Percentiles rank a stretch among this genome's conserved stretches.
These are phyloP conservation scores for Phenganax subtilis DNA, from an alignment of 92 coral and sea anemone genomes.

Conservation along the genomic window DNA sequence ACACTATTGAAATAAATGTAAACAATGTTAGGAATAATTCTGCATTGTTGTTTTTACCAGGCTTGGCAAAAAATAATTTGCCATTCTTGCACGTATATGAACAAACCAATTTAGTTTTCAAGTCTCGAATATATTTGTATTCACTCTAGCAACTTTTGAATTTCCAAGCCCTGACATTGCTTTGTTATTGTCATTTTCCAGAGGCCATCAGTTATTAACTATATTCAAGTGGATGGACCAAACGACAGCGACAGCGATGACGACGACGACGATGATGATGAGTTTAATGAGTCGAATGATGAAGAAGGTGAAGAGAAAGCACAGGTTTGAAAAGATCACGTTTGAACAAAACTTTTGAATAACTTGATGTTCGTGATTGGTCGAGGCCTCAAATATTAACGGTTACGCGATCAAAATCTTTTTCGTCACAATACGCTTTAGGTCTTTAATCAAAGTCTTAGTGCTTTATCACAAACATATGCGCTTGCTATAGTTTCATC, in stretches of 20 bases:
- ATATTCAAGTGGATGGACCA: conserved; percentile 70
- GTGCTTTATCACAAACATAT: too few relatives aligned
- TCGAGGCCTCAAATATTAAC: not conserved
- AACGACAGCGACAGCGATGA: conserved; percentile 73
- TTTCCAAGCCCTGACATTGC: not conserved
- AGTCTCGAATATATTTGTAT: not conserved
- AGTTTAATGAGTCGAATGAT: conserved; percentile 55
- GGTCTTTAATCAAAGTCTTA: too few relatives aligned
- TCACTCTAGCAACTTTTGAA: not conserved
- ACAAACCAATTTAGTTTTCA: not conserved
- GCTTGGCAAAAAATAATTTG: too few relatives aligned
- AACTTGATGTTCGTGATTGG: too few relatives aligned
- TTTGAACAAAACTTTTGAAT: too few relatives aligned
- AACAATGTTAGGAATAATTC: too few relatives aligned
- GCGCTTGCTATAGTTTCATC: too few relatives aligned
- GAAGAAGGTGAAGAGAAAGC: conserved; percentile 54
- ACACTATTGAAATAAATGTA: too few relatives aligned
- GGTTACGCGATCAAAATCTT: too few relatives aligned
- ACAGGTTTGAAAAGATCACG: conserved; percentile 15
- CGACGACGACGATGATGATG: conserved; percentile 64
- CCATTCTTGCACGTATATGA: too few relatives aligned
- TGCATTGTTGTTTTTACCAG: too few relatives aligned
- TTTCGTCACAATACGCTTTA: too few relatives aligned
- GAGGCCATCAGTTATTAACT: conserved; percentile 41
- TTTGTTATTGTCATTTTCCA: not conserved